Evolutionary conservation across 2,113 vertebrate genomes (phyloP), one percentile per base, ranked within the genome.

Genomic region (Oncorhynchus clarkii): DNA sequence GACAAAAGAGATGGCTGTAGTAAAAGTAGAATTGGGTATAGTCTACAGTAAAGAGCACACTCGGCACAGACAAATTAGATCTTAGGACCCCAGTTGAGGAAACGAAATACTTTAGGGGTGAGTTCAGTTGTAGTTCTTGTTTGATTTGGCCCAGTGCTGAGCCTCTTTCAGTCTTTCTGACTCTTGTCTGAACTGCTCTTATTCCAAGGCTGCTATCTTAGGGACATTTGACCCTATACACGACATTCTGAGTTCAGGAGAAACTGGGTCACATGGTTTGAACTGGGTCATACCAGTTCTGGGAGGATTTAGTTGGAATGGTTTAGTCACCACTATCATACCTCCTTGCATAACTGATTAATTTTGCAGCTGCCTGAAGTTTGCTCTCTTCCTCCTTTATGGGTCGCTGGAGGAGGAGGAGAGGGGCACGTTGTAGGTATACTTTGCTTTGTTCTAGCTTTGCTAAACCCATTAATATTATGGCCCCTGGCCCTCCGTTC

Each of bases 281-380:
- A 84, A 82, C 88, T 29, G 82, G 86, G 77, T 83, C 67, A 22
- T 24, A 77, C 81, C 84, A 79, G 89, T 80, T 87, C 79, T 77
- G 74, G 81, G 76, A 59, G 39, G 83, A 77, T 85, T 77, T 75
- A 51, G 67, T 84, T 86, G 76, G 78, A 78, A 26, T 73, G 26
- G 65, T 24, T 27, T 12, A 31, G 65, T 67, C 27, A 18, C 65
- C 27, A 67, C 65, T 67, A 67, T 67, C 65, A 29, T 67, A 67
- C 62, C 14, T 14, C 11, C 65, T 67, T 67, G 65, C 27, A 67
- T 67, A 67, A 67, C 65, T 27, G 26, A 67, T 8, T 27, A 27
- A 27, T 18, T 31, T 67, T 31, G 65, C 65, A 67, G 65, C 65
- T 67, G 65, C 27, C 24, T 67, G 65, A 11, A 16, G 12, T 16